A percentile compares a stretch with the other conserved stretches of the same genome.
Evolutionary conservation across 2,888 invertebrate genomes (phyloP).

Genomic region (Drosophila glabriapex): DNA sequence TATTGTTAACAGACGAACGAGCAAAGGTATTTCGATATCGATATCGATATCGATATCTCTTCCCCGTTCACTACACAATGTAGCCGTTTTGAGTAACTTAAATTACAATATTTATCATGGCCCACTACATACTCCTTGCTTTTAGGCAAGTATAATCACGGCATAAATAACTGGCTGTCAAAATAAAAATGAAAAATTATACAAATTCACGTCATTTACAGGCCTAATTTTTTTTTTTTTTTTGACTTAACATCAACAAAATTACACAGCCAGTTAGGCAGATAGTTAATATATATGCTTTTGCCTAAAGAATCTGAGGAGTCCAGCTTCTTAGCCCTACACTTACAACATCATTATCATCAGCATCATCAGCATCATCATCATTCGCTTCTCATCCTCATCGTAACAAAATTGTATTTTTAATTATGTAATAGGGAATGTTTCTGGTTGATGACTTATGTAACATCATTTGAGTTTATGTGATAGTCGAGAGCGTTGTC

Average conservation of each 20-base stretch:
- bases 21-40: background rate
- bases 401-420: constrained; percentile 56
- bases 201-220: constrained; percentile 53
- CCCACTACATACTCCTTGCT: constrained; percentile 7
- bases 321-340: constrained; percentile 35
- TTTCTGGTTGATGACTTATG: constrained; percentile 32
- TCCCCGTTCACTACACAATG: background rate
- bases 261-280: constrained; percentile 64
- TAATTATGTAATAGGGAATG: constrained; percentile 56
- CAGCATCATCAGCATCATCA: constrained; percentile 16
- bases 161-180: constrained; percentile 57
- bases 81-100: constrained; percentile 6
- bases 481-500: constrained; percentile 83
- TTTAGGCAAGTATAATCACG: constrained; percentile 59
- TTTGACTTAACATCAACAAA: constrained; percentile 60
- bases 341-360: constrained; percentile 43
- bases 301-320: constrained; percentile 32
- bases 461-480: constrained; percentile 61
- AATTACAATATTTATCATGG: constrained; percentile 18
- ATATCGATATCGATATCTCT: background rate
- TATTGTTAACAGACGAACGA: constrained; percentile 2
- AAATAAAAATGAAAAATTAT: constrained; percentile 36
- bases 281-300: constrained; percentile 50
- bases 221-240: constrained; percentile 33
- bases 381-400: constrained; percentile 38